phyloP scores from a whole-genome alignment of 1,140 invertebrate species.

The Trinorchestia longiramus region DNA sequence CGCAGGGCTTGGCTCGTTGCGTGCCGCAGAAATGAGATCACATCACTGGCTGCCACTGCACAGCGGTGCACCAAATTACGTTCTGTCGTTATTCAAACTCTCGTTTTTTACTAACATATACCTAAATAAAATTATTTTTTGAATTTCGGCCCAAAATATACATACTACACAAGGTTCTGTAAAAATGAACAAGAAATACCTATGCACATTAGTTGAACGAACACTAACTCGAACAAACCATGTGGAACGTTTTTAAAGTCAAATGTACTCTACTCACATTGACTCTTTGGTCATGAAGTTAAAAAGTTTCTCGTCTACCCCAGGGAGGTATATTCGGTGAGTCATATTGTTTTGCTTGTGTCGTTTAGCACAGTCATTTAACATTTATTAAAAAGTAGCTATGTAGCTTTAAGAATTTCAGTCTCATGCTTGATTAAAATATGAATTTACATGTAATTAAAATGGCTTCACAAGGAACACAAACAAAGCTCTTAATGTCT shows the following conservation, averaged over 20 bases:
- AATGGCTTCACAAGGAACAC: no score
- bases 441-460: no score
- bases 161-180: background rate
- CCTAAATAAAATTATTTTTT: background rate
- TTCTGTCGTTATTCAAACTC: background rate
- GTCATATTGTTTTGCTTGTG: background rate
- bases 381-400: no score
- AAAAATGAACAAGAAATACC: background rate
- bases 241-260: no score
- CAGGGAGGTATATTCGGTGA: background rate
- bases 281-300: no score
- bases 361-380: background rate
- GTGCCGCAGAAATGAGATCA: background rate
- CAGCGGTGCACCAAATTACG: background rate
- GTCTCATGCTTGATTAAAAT: no score
- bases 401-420: no score
- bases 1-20: background rate
- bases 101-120: background rate
- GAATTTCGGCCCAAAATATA: background rate
- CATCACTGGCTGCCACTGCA: background rate
- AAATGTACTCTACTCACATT: background rate
- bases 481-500: no score
- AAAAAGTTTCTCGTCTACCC: background rate
- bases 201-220: background rate
- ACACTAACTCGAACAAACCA: no score